Conservation (phyloP, 2,888 invertebrate genomes). For the Netelia melanura region DNA sequence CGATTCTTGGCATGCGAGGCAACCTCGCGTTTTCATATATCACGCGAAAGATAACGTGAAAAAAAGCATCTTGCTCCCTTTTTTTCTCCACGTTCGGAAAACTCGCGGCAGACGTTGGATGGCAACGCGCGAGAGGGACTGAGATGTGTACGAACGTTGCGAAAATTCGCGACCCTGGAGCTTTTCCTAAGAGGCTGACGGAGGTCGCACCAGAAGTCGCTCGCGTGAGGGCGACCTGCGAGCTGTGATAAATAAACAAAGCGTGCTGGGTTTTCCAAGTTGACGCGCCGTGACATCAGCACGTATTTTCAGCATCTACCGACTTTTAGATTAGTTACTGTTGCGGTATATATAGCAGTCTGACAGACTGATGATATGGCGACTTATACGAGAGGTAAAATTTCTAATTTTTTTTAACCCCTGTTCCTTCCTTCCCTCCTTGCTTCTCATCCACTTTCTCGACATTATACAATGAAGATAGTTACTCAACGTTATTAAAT, state of each 20-base stretch:
- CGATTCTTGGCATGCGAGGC: slow-evolving; percentile 64
- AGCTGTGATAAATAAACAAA: slow-evolving; percentile 53
- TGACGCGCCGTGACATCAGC: slow-evolving; percentile 53
- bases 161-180: slow-evolving; percentile 40
- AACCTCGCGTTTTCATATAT: slow-evolving; percentile 62
- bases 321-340: slow-evolving; percentile 56
- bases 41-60: slow-evolving; percentile 40
- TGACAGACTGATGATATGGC: neutral
- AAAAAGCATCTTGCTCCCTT: slow-evolving; percentile 12
- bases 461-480: neutral
- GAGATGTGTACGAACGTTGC: slow-evolving; percentile 27
- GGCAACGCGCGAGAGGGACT: slow-evolving; percentile 10
- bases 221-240: neutral
- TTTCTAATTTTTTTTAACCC: neutral
- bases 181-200: slow-evolving; percentile 21
- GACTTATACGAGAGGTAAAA: neutral
- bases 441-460: neutral
- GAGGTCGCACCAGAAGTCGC: slow-evolving; percentile 6
- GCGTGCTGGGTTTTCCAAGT: slow-evolving; percentile 46
- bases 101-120: slow-evolving; percentile 6
- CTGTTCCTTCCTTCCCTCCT: neutral
- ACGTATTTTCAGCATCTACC: slow-evolving; percentile 44
- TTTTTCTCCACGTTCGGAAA: slow-evolving; percentile 9
- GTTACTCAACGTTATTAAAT: neutral
- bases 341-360: neutral